Evolutionary conservation across 2,888 invertebrate genomes (phyloP), one percentile per base, ranked within the genome.

Genomic region (Rhaphigaster nebulosa): DNA sequence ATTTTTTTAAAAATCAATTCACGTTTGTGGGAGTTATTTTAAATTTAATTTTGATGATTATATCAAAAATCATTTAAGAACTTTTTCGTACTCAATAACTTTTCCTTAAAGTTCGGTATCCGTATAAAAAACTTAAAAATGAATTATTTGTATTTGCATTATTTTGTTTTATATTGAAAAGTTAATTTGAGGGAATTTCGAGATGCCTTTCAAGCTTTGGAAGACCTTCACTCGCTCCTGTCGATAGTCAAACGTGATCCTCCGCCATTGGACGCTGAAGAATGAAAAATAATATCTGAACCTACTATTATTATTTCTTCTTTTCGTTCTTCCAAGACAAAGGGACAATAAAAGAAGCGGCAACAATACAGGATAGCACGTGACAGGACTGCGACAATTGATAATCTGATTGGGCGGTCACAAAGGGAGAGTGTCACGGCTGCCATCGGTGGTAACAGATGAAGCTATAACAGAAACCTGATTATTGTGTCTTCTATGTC

Each of bases 351-450:
- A 84, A 50, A 84, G 84, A 84, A 84, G 84, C 84, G 84, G n/a
- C 84, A 84, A 84, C 84, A 84, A 84, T 84, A 84, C 84, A 50
- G n/a, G 15, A 45, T 41, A 84, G 84, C 84, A 84, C 84, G 84
- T 84, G 84, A 84, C 45, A 45, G 45, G 84, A 84, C 84, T 84
- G 84, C 84, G 84, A 84, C 84, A 84, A 84, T 84, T 84, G 84
- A 84, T 84, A 84, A 84, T 84, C 84, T 84, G 84, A 84, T 84
- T 84, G 84, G 84, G 15, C 45, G 84, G 5, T 41, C 45, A 84
- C 84, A 84, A 84, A 45, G 84, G 84, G 45, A 13, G 84, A 84
- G 84, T 84, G 84, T 84, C 84, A 84, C 84, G 84, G 45, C 84
- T 84, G 84, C 84, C 84, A 84, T 34, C 45, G 45, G 1, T 5